A percentile compares a stretch with the other conserved stretches of the same genome.
Evolutionary conservation across 2,113 vertebrate species (phyloP).

Genomic region (Cryptotis parvus): DNA sequence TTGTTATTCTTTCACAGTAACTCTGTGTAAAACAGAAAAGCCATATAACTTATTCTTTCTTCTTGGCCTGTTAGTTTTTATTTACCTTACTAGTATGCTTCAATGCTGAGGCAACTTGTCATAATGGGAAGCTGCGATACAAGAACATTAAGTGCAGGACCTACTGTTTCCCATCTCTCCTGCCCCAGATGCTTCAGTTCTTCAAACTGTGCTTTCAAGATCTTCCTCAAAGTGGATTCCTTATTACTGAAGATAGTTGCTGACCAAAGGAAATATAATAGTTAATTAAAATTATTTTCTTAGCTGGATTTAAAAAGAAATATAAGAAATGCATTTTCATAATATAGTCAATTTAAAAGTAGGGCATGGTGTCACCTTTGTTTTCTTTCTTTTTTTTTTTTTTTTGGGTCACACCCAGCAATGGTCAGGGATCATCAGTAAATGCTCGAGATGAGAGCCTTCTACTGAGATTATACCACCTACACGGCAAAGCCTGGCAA

Average conservation of each 20-base stretch:
- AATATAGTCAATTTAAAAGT: conserved; percentile 32
- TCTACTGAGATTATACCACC: no score
- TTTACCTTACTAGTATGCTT: not conserved
- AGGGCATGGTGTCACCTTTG: no score
- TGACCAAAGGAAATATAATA: not conserved
- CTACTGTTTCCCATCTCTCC: not conserved
- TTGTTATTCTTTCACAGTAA: not conserved
- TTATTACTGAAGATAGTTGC: not conserved
- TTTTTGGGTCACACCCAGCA: no score
- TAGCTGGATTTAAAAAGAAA: conserved; percentile 12
- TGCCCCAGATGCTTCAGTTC: not conserved
- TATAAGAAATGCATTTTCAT: not conserved
- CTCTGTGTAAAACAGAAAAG: not conserved
- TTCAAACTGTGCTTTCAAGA: not conserved
- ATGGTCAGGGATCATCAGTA: no score
- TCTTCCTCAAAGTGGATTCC: not conserved
- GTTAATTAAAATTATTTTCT: not conserved
- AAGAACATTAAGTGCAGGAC: not conserved
- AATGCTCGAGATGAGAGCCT: no score
- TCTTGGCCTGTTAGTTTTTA: not conserved
- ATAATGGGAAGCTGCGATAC: not conserved
- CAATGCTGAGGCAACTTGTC: not conserved
- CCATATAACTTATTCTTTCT: conserved; percentile 15
- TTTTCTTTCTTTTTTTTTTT: no score
- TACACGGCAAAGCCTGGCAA: no score